These are phyloP conservation scores for Tipula vernalis DNA, from an alignment of 2,888 invertebrate species.

Conservation along the genomic window DNA sequence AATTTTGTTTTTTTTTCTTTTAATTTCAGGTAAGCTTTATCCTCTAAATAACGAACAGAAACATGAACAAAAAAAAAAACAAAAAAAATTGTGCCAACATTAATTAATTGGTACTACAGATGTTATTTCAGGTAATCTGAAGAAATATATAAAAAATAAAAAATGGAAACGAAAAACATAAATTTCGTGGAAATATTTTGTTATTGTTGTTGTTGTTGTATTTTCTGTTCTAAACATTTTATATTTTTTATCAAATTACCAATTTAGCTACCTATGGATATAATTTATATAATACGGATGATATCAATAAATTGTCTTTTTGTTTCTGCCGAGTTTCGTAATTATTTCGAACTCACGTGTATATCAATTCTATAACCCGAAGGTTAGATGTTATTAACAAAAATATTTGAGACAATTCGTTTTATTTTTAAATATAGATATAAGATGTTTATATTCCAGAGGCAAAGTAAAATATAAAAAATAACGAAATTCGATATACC, in stretches of 20 bases:
- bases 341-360: not conserved
- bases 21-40: not conserved
- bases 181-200: not conserved
- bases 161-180: not conserved
- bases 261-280: not conserved
- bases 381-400: not conserved
- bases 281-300: not conserved
- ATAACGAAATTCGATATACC: not conserved
- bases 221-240: not conserved
- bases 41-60: not conserved
- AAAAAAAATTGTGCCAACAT: not conserved
- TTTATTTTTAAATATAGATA: no score
- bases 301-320: not conserved
- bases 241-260: not conserved
- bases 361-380: not conserved
- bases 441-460: not conserved
- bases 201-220: not conserved
- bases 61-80: not conserved
- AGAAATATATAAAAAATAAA: not conserved
- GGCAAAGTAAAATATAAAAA: not conserved
- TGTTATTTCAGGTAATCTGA: not conserved
- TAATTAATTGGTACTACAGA: constrained; percentile 4
- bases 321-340: not conserved
- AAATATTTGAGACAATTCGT: not conserved
- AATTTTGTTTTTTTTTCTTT: not conserved